phyloP scores from a whole-genome alignment of 2,888 invertebrate genomes.

The Eupithecia subfuscata region DNA sequence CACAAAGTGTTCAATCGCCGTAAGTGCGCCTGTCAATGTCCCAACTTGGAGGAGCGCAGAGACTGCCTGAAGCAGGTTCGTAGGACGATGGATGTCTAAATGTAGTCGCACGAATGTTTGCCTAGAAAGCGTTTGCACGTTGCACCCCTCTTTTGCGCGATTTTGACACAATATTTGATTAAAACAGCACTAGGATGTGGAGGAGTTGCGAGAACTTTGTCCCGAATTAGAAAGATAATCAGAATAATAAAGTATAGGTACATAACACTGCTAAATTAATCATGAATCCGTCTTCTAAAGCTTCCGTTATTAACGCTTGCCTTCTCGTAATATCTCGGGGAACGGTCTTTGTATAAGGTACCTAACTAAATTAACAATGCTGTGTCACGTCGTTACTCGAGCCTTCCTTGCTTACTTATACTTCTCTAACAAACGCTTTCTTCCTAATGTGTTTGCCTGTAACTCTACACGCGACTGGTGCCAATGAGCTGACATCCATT shows the following conservation, averaged over 20 bases:
- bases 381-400: constrained; percentile 24
- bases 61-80: constrained; percentile 76
- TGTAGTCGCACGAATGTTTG: constrained; percentile 43
- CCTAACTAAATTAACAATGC: constrained; percentile 1
- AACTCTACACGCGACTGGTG: constrained; percentile 44
- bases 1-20: constrained; percentile 74
- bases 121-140: constrained; percentile 38
- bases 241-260: background rate
- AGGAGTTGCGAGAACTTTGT: background rate
- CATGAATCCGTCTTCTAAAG: background rate
- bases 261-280: constrained; percentile 16
- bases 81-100: constrained; percentile 78
- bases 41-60: constrained; percentile 72
- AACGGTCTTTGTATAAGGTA: constrained; percentile 16
- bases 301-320: constrained; percentile 11
- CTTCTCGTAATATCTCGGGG: constrained; percentile 17
- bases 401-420: constrained; percentile 17
- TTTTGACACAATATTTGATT: constrained; percentile 1
- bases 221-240: background rate
- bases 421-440: constrained; percentile 36
- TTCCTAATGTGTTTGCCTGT: constrained; percentile 36
- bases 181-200: background rate
- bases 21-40: constrained; percentile 81
- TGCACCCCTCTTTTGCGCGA: constrained; percentile 7
- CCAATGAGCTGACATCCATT: constrained; percentile 70